Evolutionary conservation across 2,888 invertebrate genomes (phyloP), one percentile per base, ranked within the genome.

Genomic region (Drosophila histrio): DNA sequence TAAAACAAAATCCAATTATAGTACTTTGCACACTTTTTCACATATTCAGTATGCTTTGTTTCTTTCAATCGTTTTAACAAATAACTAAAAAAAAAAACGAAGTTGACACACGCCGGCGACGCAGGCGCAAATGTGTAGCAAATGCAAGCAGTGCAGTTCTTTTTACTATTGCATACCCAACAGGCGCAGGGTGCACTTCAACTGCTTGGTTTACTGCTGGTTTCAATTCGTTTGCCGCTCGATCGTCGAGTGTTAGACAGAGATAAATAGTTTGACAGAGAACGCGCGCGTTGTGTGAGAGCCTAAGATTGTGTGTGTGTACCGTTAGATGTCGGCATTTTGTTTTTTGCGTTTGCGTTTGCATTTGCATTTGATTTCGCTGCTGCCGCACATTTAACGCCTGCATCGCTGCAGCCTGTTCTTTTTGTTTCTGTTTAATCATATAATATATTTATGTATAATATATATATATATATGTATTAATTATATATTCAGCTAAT

Each of bases 401-500:
- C 70, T 77, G 78, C 82, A 54, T 61, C 75, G 60, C 60, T 56
- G 60, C 69, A 58, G 34, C 54, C 36, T 49, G 38, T 56, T 47
- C 38, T 13, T 36, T 43, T 36, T 57, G 49, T 54, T 44, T 61
- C 43, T 61, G 52, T 65, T 56, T 63, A 50, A 46, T 43, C 22
- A 58, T 30, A 49, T 44, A 6, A 28, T 44, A 26, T 41, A 5
- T 44, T 7, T 44, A 28, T 44, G 26, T 44, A 44, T 44, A 19
- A 46, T 34, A 32, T 44, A 44, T 50, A 49, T 50, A 46, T 57
- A 8, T 62, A 21, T 62, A n/a, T 30, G 50, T 39, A 19, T 57
- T 47, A 54, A 47, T 39, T 65, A 58, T 61, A 58, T 76, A 72
- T 87, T 87, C 85, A 81, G 85, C 85, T 85, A 87, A 85, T 83